These are phyloP conservation scores for Bombus confusus DNA, from an alignment of 1,140 invertebrate genomes.

Conservation along the genomic window DNA sequence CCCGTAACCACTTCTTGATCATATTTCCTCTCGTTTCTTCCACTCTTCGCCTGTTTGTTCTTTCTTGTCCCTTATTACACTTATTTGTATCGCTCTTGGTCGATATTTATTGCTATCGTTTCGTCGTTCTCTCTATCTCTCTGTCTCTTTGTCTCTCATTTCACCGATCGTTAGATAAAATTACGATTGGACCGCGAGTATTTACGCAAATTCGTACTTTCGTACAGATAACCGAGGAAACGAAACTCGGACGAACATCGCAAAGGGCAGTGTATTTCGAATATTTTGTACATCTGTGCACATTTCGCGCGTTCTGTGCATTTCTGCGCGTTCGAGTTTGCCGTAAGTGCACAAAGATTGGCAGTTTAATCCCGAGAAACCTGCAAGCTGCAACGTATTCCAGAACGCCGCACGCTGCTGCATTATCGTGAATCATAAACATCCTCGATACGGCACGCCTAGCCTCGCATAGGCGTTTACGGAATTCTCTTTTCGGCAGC, in stretches of 20 bases:
- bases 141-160: rapidly evolving
- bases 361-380: no score
- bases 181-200: background rate
- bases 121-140: no score
- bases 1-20: background rate
- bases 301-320: no score
- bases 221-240: no score
- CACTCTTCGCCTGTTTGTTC: background rate
- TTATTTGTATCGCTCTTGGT: conserved; percentile 10
- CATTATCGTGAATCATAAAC: background rate
- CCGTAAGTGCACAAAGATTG: no score
- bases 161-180: background rate
- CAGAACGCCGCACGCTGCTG: no score
- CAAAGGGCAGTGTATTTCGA: no score
- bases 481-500: background rate
- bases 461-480: background rate
- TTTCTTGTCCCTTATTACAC: background rate
- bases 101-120: conserved; percentile 10
- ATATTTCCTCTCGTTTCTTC: background rate
- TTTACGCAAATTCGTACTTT: no score
- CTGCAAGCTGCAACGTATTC: no score
- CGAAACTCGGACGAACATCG: no score
- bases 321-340: no score
- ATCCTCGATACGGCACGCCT: background rate
- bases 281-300: no score